Conservation (phyloP, 2,888 invertebrate species). For the Leistus spinibarbis region DNA sequence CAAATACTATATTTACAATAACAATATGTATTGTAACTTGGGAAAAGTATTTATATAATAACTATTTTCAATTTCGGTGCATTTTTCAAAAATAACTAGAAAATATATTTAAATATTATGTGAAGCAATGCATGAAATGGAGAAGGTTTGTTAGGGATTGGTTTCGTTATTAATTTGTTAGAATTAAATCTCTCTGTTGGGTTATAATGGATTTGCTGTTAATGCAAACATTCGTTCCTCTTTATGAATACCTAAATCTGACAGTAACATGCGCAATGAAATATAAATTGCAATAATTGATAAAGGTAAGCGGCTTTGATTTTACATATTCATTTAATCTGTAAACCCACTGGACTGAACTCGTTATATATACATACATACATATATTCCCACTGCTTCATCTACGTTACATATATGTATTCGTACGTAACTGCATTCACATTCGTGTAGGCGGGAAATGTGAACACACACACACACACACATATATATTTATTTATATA, state of each 20-base stretch:
- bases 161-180: conserved; percentile 1
- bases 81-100: too few relatives aligned
- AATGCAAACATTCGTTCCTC: background rate
- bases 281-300: conserved; percentile 17
- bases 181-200: background rate
- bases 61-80: too few relatives aligned
- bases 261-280: conserved; percentile 9
- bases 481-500: background rate
- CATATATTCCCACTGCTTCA: background rate
- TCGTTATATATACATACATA: background rate
- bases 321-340: conserved; percentile 18
- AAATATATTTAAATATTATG: too few relatives aligned
- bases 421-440: background rate
- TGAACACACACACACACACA: background rate
- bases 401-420: background rate
- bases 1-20: too few relatives aligned
- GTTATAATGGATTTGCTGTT: background rate
- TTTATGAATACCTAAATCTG: conserved; percentile 14
- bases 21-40: too few relatives aligned
- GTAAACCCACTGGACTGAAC: background rate
- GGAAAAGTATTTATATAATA: too few relatives aligned
- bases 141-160: too few relatives aligned
- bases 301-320: conserved; percentile 20
- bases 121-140: too few relatives aligned
- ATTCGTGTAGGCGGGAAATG: background rate